Percentiles rank a stretch among this genome's conserved stretches.
Conservation (phyloP, 1,140 invertebrate species). For the Achatina immaculata region DNA sequence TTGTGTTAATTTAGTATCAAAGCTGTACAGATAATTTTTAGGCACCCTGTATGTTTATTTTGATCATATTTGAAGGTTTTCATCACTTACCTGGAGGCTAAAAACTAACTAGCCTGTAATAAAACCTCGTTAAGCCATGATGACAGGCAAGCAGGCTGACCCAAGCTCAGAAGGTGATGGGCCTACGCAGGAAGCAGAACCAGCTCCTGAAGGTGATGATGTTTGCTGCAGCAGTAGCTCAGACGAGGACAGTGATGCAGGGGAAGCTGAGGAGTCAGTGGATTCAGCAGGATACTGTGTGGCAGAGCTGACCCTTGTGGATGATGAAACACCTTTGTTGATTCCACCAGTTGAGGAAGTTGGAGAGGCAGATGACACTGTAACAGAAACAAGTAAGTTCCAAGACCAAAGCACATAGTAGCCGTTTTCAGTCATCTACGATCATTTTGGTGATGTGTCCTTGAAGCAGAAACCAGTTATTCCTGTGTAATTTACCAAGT, state of each 20-base stretch:
- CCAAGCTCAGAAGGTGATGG: slow-evolving; percentile 9
- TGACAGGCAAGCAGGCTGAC: not conserved
- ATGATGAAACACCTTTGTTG: slow-evolving; percentile 54
- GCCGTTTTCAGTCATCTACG: too few relatives aligned
- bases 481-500: too few relatives aligned
- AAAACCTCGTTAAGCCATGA: not conserved
- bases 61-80: slow-evolving; percentile 20
- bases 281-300: slow-evolving; percentile 35
- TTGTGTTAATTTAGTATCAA: too few relatives aligned
- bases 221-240: slow-evolving; percentile 43
- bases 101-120: not conserved
- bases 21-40: too few relatives aligned
- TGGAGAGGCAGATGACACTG: slow-evolving; percentile 43
- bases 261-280: slow-evolving; percentile 40
- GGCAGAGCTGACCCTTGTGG: slow-evolving; percentile 53
- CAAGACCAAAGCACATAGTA: too few relatives aligned
- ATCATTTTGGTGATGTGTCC: too few relatives aligned
- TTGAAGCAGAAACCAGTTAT: too few relatives aligned
- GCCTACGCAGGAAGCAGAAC: not conserved
- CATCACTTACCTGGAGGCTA: slow-evolving; percentile 16
- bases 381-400: slow-evolving; percentile 3
- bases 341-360: slow-evolving; percentile 49
- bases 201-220: slow-evolving; percentile 28
- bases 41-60: too few relatives aligned
- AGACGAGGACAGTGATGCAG: slow-evolving; percentile 49